A percentile compares a stretch with the other conserved stretches of the same genome.
Conservation (phyloP, 2,888 invertebrate species). For the Diarsia dahlii region DNA sequence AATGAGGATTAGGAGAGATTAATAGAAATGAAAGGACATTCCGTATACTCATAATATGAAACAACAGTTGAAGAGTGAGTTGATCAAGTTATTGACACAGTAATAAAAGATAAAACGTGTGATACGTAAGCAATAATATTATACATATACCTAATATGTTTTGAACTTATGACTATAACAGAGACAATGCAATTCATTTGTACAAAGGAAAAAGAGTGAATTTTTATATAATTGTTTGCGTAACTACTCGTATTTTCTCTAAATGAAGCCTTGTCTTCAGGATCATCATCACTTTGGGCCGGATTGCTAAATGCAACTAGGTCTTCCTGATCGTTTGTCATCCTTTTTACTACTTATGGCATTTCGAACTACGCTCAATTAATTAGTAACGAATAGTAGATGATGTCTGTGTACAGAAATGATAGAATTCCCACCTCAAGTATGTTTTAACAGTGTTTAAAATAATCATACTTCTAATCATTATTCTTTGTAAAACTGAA, state of each 20-base stretch:
- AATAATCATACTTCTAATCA: not conserved
- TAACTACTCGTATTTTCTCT: not conserved
- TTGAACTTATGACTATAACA: not conserved
- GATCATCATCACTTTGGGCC: not conserved
- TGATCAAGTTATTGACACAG: not conserved
- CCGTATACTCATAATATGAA: not conserved
- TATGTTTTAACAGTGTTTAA: not conserved
- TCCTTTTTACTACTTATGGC: no score
- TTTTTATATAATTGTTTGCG: not conserved
- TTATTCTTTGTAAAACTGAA: not conserved
- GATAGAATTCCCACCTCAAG: not conserved
- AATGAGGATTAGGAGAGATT: not conserved
- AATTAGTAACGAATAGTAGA: no score
- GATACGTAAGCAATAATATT: constrained; percentile 8
- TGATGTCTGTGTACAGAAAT: not conserved
- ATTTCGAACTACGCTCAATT: no score
- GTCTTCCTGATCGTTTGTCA: not conserved
- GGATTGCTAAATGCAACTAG: no score
- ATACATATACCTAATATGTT: not conserved
- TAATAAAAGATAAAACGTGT: not conserved
- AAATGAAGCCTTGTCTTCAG: not conserved
- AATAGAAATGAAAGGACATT: not conserved
- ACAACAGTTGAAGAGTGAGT: constrained; percentile 1
- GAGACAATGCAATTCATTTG: not conserved
- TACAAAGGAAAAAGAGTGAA: not conserved